Percentiles rank a stretch among this genome's conserved stretches.
phyloP scores from a whole-genome alignment of 2,797 vertebrate genomes.

The Pangasius krempfi region DNA sequence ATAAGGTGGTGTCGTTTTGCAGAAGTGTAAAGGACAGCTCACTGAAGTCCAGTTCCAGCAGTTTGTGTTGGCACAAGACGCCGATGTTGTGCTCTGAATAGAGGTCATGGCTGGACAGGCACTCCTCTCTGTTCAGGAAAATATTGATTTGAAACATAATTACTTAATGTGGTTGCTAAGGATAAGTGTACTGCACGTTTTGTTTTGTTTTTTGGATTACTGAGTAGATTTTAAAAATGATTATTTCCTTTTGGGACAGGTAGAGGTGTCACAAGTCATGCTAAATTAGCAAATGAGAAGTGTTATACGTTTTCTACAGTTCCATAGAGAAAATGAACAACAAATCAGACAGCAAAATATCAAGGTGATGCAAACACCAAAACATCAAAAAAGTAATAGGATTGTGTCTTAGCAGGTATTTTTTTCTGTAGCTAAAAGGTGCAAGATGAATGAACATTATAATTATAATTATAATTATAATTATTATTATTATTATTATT shows the following conservation, averaged over 20 bases:
- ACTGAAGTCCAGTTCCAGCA: constrained; percentile 60
- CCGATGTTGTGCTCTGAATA: constrained; percentile 53
- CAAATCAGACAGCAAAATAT: background rate
- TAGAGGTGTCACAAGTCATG: background rate
- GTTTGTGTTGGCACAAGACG: constrained; percentile 49
- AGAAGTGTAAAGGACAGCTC: constrained; percentile 70
- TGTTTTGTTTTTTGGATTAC: too few relatives aligned
- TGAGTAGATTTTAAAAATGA: background rate
- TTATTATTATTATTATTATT: background rate
- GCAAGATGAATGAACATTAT: background rate
- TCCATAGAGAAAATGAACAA: background rate
- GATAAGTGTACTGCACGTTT: too few relatives aligned
- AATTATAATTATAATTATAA: background rate
- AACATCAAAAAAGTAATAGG: background rate
- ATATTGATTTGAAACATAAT: constrained; percentile 16
- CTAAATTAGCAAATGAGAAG: background rate
- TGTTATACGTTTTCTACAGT: background rate
- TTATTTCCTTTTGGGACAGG: background rate
- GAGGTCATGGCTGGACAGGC: constrained; percentile 66
- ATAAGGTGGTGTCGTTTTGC: constrained; percentile 65
- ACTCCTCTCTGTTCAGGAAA: constrained; percentile 55
- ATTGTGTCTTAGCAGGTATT: too few relatives aligned
- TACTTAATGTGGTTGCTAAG: background rate
- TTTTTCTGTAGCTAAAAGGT: too few relatives aligned
- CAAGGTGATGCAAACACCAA: background rate